phyloP scores from a whole-genome alignment of 2,113 vertebrate species.

The Brachyhypopomus gauderio region DNA sequence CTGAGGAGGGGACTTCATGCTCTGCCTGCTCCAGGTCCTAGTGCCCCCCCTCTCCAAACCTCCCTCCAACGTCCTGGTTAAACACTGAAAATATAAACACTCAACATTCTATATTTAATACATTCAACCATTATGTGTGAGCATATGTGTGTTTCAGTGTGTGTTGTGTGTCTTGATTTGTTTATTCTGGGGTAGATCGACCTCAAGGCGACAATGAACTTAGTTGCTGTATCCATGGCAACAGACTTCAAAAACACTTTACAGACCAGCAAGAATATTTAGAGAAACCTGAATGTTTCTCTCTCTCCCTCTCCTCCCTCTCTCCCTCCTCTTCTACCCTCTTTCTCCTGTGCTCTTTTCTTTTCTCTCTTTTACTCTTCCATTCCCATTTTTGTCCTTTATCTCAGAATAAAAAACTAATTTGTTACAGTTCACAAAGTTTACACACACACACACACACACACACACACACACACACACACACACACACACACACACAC shows the following conservation, averaged over 20 bases:
- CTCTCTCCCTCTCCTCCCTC: neutral
- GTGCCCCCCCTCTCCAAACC: neutral
- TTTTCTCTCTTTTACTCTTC: neutral
- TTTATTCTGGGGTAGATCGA: neutral
- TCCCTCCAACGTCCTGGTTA: neutral
- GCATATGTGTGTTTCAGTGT: neutral
- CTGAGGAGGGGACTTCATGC: constrained; percentile 77
- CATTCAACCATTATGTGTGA: neutral
- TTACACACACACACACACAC: no score
- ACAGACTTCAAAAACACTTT: constrained; percentile 25
- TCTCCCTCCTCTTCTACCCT: neutral
- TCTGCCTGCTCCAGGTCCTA: constrained; percentile 82
- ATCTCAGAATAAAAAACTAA: neutral
- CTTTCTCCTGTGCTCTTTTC: neutral
- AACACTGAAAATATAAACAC: neutral
- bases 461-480: no score
- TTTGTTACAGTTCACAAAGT: no score
- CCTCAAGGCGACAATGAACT: neutral
- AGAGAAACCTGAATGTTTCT: neutral
- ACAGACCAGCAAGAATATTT: constrained; percentile 9
- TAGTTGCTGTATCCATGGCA: constrained; percentile 17
- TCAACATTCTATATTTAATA: neutral
- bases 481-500: no score
- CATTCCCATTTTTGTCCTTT: neutral
- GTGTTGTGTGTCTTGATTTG: neutral